Percentiles rank a stretch among this genome's conserved stretches.
phyloP scores from a whole-genome alignment of 2,797 vertebrate genomes.

The Ambastaia sidthimunki region DNA sequence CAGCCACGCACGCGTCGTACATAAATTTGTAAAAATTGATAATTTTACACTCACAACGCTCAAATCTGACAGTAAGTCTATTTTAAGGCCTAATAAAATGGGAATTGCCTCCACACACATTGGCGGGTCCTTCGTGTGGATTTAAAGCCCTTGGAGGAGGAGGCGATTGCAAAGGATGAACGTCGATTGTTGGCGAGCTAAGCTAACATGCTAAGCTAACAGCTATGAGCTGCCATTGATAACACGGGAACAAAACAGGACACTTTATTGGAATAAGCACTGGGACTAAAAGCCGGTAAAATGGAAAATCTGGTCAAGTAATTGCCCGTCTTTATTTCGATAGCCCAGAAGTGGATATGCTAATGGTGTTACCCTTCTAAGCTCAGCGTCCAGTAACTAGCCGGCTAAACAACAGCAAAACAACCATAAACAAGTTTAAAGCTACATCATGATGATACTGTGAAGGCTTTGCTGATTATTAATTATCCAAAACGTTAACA shows the following conservation, averaged over 20 bases:
- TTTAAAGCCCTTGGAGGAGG: conserved; percentile 27
- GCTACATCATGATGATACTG: neutral
- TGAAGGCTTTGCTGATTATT: neutral
- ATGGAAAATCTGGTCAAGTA: neutral
- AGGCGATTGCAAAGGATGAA: conserved; percentile 1
- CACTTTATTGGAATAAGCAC: neutral
- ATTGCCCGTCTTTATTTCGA: neutral
- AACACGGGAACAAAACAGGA: neutral
- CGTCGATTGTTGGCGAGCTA: conserved; percentile 37
- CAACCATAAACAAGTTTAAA: neutral
- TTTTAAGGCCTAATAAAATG: neutral
- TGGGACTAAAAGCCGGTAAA: neutral
- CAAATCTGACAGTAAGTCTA: neutral
- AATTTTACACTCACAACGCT: neutral
- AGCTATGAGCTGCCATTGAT: neutral
- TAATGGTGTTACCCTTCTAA: conserved; percentile 25
- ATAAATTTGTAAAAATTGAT: neutral
- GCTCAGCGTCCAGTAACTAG: conserved; percentile 23
- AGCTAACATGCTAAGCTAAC: conserved; percentile 38
- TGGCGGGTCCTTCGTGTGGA: neutral
- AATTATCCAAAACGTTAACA: neutral
- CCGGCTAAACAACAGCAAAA: conserved; percentile 32
- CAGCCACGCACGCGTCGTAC: conserved; percentile 13
- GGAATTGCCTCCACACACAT: neutral
- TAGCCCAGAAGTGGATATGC: neutral